Base-by-base conservation (phyloP, 2,888 invertebrate species). In the Lochmaea capreae region DNA sequence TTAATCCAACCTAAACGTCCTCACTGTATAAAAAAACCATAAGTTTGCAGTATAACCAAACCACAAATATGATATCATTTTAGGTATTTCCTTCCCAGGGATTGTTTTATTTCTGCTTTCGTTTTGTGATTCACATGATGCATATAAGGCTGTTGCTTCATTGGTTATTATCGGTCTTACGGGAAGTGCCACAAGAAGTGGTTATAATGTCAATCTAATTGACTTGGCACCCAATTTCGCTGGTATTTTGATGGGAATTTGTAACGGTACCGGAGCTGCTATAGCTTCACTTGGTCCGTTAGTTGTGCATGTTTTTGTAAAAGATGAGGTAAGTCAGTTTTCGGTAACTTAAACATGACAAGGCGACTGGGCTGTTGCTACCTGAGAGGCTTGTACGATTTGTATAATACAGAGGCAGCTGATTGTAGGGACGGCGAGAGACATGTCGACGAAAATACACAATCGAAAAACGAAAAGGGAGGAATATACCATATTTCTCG, bases 171-270 rank as follows among this genome's bases (percentile, higher is more conserved):
- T 95, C 0, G 93, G 94, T 0, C 92, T 93, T 0, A 89, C 93
- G 2, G 94, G 94, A 80, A 91, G 93, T 0, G 92, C 92, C 2
- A 91, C 92, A 68, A 94, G 92, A 79, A 91, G 93, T 66, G 95
- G 95, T 3, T 93, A 92, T 83, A 90, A 91, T 89, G 89, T 91
- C 26, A 95, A 95, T 78, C 95, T 95, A 83, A 93, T 96, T 77
- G 95, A 96, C 87, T 88, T 96, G 67, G 93, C 95, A 6, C 95
- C 95, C 0, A 94, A 94, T 85, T 94, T 93, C 84, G 93, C 95
- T 8, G 95, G 95, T 49, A 92, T 93, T 0, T 86, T 95, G 79
- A 94, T 95, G 94, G 95, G 95, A 10, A 91, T 95, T 80, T 94
- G 94, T 2, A 95, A 95, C 84, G 92, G 93, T 10, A 87, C 90